Percentiles rank a stretch among this genome's conserved stretches.
Conservation (phyloP, 2,113 vertebrate genomes). For the Cheilinus undulatus region DNA sequence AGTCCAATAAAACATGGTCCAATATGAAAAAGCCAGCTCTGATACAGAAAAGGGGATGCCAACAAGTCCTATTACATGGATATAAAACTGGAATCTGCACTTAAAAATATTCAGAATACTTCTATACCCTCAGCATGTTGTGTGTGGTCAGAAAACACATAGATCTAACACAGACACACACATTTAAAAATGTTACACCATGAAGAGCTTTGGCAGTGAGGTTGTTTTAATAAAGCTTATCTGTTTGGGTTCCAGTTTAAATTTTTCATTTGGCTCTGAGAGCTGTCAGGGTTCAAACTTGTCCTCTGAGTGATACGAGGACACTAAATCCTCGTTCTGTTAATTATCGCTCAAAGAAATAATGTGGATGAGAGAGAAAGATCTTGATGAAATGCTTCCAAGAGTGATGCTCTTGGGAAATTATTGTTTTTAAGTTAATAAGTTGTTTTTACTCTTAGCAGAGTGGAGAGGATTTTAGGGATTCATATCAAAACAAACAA, state of each 20-base stretch:
- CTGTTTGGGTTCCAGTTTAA: constrained; percentile 50
- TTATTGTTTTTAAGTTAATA: constrained; percentile 78
- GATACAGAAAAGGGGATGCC: too few relatives aligned
- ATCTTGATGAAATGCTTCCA: constrained; percentile 58
- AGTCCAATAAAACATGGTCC: too few relatives aligned
- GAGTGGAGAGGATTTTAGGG: constrained; percentile 65
- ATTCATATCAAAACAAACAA: constrained; percentile 71
- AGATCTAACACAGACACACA: constrained; percentile 26
- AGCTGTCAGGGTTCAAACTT: constrained; percentile 49
- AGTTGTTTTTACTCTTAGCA: constrained; percentile 72
- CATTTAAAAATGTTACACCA: constrained; percentile 45
- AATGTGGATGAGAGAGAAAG: constrained; percentile 60
- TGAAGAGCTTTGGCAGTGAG: constrained; percentile 25
- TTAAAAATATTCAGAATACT: neutral
- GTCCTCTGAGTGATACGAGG: constrained; percentile 67
- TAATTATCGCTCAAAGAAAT: constrained; percentile 74
- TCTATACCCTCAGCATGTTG: neutral
- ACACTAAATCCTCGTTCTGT: constrained; percentile 74
- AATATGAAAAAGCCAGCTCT: too few relatives aligned
- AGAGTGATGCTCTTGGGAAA: constrained; percentile 71
- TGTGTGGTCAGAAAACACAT: constrained; percentile 7
- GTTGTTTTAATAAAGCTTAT: constrained; percentile 47
- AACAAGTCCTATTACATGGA: too few relatives aligned
- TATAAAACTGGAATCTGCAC: neutral
- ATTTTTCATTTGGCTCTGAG: constrained; percentile 62